Evolutionary conservation across 2,113 vertebrate genomes (phyloP).

Genomic region (Crotophaga sulcirostris): DNA sequence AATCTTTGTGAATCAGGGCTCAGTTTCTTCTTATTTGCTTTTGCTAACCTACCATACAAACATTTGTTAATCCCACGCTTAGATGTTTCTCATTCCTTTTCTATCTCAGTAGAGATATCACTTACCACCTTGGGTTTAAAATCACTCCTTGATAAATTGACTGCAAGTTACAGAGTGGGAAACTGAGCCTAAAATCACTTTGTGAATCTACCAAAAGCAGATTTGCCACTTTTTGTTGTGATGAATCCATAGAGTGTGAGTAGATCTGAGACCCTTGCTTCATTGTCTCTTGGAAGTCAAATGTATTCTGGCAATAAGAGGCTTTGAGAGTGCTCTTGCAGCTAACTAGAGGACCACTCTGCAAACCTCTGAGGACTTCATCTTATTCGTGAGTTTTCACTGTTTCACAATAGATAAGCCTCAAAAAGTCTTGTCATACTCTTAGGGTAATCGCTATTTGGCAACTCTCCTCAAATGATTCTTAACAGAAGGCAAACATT

Average conservation of each 20-base stretch:
- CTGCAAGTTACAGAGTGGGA: neutral
- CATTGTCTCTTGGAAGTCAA: neutral
- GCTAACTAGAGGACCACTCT: neutral
- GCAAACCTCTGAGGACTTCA: neutral
- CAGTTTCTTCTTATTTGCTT: neutral
- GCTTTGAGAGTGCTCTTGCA: neutral
- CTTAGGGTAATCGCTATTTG: neutral
- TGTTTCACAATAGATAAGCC: neutral
- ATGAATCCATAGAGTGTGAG: neutral
- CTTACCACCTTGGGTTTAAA: neutral
- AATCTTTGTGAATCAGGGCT: neutral
- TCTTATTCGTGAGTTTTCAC: neutral
- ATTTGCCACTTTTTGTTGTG: neutral
- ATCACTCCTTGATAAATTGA: neutral
- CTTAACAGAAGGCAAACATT: neutral
- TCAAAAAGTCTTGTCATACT: neutral
- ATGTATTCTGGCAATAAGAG: neutral
- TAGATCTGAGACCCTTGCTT: neutral
- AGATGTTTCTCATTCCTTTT: neutral
- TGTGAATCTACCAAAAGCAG: neutral
- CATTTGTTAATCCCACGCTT: neutral
- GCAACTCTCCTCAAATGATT: neutral
- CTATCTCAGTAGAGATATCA: neutral
- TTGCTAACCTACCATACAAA: neutral
- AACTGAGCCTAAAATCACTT: neutral